A percentile compares a stretch with the other conserved stretches of the same genome.
phyloP scores from a whole-genome alignment of 2,888 invertebrate genomes.

The Desoria tigrina region DNA sequence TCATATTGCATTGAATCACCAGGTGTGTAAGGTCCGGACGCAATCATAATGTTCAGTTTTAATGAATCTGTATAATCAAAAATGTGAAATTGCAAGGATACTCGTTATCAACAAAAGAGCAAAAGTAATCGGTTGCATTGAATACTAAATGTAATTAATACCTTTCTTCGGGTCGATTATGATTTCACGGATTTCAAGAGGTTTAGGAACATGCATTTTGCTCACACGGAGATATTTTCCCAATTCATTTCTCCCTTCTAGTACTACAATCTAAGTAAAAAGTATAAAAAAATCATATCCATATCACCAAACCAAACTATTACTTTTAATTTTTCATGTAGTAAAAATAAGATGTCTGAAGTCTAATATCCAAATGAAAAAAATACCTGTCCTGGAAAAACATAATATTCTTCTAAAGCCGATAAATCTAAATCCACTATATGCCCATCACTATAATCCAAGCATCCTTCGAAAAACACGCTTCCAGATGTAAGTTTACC shows the following conservation, averaged over 20 bases:
- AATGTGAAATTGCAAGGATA: background rate
- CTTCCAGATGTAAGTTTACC: slow-evolving; percentile 71
- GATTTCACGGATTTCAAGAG: slow-evolving; percentile 51
- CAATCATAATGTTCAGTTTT: slow-evolving; percentile 69
- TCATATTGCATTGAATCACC: slow-evolving; percentile 75
- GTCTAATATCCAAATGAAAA: too few species aligned
- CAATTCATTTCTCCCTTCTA: slow-evolving; percentile 71
- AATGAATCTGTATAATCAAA: slow-evolving; percentile 1
- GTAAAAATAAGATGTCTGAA: too few species aligned
- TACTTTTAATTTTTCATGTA: slow-evolving; percentile 12
- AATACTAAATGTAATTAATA: too few species aligned
- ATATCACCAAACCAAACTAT: slow-evolving; percentile 51
- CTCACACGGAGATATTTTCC: slow-evolving; percentile 70
- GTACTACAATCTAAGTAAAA: slow-evolving; percentile 63
- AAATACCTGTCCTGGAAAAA: slow-evolving; percentile 76
- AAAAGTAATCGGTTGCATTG: too few species aligned
- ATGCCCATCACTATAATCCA: slow-evolving; percentile 58
- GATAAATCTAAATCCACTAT: slow-evolving; percentile 60
- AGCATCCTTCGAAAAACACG: slow-evolving; percentile 69
- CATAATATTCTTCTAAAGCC: slow-evolving; percentile 64
- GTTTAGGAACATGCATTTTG: slow-evolving; percentile 66
- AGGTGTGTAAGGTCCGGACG: slow-evolving; percentile 81
- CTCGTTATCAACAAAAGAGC: background rate
- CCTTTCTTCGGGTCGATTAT: too few species aligned
- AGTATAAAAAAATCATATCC: too few species aligned